Evolutionary conservation across 2,888 invertebrate genomes (phyloP), one percentile per base, ranked within the genome.

Genomic region (Polylopha cassiicola): DNA sequence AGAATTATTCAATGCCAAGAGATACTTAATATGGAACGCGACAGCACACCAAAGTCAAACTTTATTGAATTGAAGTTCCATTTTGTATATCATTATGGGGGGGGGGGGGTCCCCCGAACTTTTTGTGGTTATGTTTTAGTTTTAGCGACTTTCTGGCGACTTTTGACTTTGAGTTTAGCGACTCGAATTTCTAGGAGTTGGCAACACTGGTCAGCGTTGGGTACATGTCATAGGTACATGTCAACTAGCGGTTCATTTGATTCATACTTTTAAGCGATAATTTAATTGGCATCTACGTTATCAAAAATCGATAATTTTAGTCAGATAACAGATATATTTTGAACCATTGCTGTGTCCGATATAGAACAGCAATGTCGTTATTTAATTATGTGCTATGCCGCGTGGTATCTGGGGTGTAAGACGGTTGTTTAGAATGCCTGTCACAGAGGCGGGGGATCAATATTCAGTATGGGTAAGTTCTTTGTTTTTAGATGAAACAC

Each of bases 381-480:
- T 15, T 10, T 34, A 48, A 47, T 27, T 44, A 13, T 18, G 17
- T 53, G 54, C 39, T 58, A 78, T 82, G 77, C 61, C 58, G 53
- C 75, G 74, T 58, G 64, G 68, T 43, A 56, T 71, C 46, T 71
- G 73, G 59, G 54, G 65, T 52, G 45, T 82, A 53, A 88, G 82
- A 51, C 88, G 87, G 50, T 76, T 89, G 76, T 73, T 89, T 53
- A 81, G 69, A 58, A 89, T 89, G 89, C 84, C 87, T 56, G 50
- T 81, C 14, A 63, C 72, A 11, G 87, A 84, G 50, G 53, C 74
- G 43, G 75, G 74, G 42, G 88, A 89, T 65, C 88, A 89, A 64
- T 90, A 90, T 73, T 88, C 89, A 42, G 75, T 88, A 55, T 89
- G 88, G 89, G 89, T 89, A 73, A 79, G 86, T 52, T 32, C 37